phyloP scores from a whole-genome alignment of 1,140 invertebrate genomes.

The Patella vulgata region DNA sequence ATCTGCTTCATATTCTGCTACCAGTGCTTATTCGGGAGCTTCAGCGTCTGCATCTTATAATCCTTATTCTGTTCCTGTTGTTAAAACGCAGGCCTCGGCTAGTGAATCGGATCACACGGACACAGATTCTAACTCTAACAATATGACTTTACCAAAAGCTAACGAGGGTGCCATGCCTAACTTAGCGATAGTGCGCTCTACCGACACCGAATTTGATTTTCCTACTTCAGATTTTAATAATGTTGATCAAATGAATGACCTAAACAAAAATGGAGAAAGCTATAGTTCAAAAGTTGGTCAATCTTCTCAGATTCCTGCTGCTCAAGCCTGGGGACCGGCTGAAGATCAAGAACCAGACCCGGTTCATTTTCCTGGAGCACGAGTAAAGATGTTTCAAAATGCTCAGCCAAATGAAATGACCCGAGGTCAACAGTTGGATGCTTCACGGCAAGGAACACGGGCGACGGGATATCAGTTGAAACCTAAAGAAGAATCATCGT shows the following conservation, averaged over 20 bases:
- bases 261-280: constrained; percentile 48
- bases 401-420: too few species aligned
- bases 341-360: too few species aligned
- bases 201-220: constrained; percentile 60
- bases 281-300: constrained; percentile 19
- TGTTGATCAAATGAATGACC: constrained; percentile 56
- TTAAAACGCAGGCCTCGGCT: constrained; percentile 41
- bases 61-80: constrained; percentile 11
- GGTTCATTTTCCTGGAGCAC: too few species aligned
- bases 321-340: too few species aligned
- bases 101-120: constrained; percentile 57
- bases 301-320: constrained; percentile 2
- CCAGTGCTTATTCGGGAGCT: constrained; percentile 15
- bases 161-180: constrained; percentile 10
- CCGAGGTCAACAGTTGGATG: too few species aligned
- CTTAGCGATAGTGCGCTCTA: constrained; percentile 45
- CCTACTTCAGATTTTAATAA: constrained; percentile 61
- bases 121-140: constrained; percentile 54
- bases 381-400: too few species aligned
- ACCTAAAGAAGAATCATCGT: too few species aligned
- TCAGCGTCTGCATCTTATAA: background rate
- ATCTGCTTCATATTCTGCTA: constrained; percentile 6
- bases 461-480: too few species aligned
- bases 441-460: too few species aligned
- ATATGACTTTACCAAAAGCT: constrained; percentile 40